Evolutionary conservation across 2,797 vertebrate genomes (phyloP), one percentile per base, ranked within the genome.

Genomic region (Alfaro cultratus): DNA sequence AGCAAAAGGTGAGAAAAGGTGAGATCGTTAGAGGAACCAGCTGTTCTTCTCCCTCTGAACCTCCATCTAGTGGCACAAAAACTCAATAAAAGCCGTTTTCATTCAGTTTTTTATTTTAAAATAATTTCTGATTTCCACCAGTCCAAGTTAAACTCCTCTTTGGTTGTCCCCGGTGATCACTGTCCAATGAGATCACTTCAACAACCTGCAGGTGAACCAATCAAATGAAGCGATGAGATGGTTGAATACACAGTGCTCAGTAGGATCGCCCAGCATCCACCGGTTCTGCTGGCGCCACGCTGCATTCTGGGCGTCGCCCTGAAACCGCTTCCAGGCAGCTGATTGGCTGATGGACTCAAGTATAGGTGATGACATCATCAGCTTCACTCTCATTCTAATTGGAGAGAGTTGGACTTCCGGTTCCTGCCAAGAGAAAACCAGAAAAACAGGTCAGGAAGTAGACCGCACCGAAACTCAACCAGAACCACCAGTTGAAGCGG

Each of bases 331-430:
- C 70, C 87, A 79, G 80, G 80, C 82, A 87, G 81, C 80, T 85
- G 85, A 89, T 79, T 83, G 84, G 80, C 73, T 78, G 62, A 80
- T 72, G 79, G 62, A 73, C 77, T 4, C 12, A 34, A 43, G 79
- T 36, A 43, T 46, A 80, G 31, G 77, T 53, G 43, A 77, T 73
- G 79, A 64, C 70, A 26, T 80, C 81, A 87, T 80, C 89, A 74
- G 86, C 90, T 91, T 90, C 92, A 96, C 80, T 95, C 95, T 85
- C 92, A 90, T 76, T 93, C 95, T 0, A 94, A 95, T 76, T 95
- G 95, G 85, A 96, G 95, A 60, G 95, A 96, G 90, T 93, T 95
- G 0, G 95, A 96, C 92, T 96, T 96, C 83, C 95, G 94, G 87
- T 94, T 95, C 92, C 95, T 96, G 85, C 18, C 9, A 60, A 86